Percentiles rank a stretch among this genome's conserved stretches.
phyloP scores from a whole-genome alignment of 2,888 invertebrate genomes.

The Coenonympha glycerion region DNA sequence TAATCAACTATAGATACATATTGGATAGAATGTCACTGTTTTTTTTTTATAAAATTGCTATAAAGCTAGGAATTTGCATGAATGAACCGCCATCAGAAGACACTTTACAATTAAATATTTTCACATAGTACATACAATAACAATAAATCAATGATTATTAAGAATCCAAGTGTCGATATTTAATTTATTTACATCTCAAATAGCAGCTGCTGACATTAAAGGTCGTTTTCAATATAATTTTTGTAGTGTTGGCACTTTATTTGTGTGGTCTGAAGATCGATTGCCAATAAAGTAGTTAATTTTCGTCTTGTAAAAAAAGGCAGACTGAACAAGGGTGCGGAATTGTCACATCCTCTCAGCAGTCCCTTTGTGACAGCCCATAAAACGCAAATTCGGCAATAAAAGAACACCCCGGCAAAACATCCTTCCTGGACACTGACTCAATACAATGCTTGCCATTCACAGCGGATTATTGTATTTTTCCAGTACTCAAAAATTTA shows the following conservation, averaged over 20 bases:
- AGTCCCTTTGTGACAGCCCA: constrained; percentile 62
- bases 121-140: too few species aligned
- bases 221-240: too few species aligned
- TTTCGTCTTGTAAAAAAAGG: constrained; percentile 39
- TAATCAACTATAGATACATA: constrained; percentile 41
- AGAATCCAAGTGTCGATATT: too few species aligned
- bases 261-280: constrained; percentile 5
- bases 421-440: constrained; percentile 74
- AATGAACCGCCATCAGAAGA: too few species aligned
- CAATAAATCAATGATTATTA: too few species aligned
- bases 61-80: not conserved
- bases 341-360: constrained; percentile 62
- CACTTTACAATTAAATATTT: too few species aligned
- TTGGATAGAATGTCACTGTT: constrained; percentile 1
- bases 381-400: constrained; percentile 76
- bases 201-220: too few species aligned
- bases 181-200: too few species aligned
- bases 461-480: constrained; percentile 73
- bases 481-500: constrained; percentile 70
- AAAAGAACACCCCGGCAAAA: constrained; percentile 70
- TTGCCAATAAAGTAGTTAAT: constrained; percentile 33
- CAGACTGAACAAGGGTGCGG: constrained; percentile 49
- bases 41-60: not conserved
- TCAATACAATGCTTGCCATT: constrained; percentile 70
- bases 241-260: not conserved